phyloP scores from a whole-genome alignment of 2,113 vertebrate genomes.

The Phaetusa simplex region DNA sequence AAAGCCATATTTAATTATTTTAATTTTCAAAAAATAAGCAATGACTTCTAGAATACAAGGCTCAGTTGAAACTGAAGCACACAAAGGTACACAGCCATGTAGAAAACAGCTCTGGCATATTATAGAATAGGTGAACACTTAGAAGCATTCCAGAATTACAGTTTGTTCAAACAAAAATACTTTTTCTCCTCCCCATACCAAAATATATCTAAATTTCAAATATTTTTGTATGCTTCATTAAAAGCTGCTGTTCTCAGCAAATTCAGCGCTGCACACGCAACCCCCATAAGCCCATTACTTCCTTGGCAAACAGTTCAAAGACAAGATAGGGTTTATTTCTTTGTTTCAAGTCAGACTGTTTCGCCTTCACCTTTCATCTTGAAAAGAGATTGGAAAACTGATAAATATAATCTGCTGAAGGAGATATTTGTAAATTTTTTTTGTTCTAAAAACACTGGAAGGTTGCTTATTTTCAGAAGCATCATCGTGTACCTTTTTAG shows the following conservation, averaged over 20 bases:
- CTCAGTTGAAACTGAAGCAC: neutral
- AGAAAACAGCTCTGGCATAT: neutral
- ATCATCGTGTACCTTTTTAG: neutral
- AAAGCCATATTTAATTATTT: neutral
- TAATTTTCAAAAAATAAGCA: neutral
- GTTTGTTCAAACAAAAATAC: neutral
- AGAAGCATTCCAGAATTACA: neutral
- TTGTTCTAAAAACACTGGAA: neutral
- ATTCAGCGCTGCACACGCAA: neutral
- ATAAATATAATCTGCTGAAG: conserved; percentile 24
- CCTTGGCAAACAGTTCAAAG: conserved; percentile 56
- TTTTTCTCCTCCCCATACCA: neutral
- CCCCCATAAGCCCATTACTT: conserved; percentile 13
- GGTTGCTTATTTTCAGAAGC: neutral
- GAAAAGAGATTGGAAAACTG: conserved; percentile 51
- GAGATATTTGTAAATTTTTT: neutral
- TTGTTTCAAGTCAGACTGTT: conserved; percentile 9
- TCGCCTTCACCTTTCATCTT: conserved; percentile 59
- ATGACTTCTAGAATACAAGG: neutral
- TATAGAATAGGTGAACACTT: neutral
- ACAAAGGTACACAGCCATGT: neutral
- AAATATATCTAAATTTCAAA: neutral
- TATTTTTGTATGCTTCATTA: neutral
- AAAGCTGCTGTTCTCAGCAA: conserved; percentile 27
- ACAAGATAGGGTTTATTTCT: conserved; percentile 23